Evolutionary conservation across 2,888 invertebrate genomes (phyloP).

Genomic region (Aspidapion aeneum): DNA sequence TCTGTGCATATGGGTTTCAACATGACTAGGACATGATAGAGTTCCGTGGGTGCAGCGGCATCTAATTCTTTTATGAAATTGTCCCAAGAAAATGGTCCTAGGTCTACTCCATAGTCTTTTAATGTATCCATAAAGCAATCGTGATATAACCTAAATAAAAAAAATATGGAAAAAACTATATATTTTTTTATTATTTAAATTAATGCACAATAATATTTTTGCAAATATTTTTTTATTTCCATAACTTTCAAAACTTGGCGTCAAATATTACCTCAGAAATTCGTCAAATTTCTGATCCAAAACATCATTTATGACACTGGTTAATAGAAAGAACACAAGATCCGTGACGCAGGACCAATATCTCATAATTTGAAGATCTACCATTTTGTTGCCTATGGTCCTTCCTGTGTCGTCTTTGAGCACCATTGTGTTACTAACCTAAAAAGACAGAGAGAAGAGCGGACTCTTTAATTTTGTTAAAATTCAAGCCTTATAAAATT

Average conservation of each 20-base stretch:
- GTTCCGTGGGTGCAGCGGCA: conserved; percentile 46
- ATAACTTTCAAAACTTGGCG: too few species aligned
- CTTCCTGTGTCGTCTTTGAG: conserved; percentile 47
- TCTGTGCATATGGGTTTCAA: conserved; percentile 51
- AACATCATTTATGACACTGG: conserved; percentile 50
- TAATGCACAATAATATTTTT: background rate
- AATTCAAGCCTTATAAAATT: too few species aligned
- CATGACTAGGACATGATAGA: conserved; percentile 52
- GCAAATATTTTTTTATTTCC: too few species aligned
- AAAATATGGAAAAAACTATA: background rate
- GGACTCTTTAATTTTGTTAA: too few species aligned
- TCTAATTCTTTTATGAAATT: conserved; percentile 48
- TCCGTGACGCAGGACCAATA: conserved; percentile 54
- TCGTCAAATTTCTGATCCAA: conserved; percentile 49
- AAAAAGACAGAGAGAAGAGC: too few species aligned
- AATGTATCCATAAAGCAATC: conserved; percentile 49
- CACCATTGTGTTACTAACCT: conserved; percentile 61
- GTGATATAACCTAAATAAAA: conserved; percentile 46
- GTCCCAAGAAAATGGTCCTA: conserved; percentile 44
- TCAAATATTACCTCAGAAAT: conserved; percentile 44
- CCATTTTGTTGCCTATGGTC: conserved; percentile 53
- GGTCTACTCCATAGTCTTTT: conserved; percentile 41
- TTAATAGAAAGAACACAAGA: conserved; percentile 54
- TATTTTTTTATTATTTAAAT: background rate
- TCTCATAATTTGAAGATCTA: conserved; percentile 57